Base-by-base conservation (phyloP, 1,140 invertebrate species). In the Formica exsecta region DNA sequence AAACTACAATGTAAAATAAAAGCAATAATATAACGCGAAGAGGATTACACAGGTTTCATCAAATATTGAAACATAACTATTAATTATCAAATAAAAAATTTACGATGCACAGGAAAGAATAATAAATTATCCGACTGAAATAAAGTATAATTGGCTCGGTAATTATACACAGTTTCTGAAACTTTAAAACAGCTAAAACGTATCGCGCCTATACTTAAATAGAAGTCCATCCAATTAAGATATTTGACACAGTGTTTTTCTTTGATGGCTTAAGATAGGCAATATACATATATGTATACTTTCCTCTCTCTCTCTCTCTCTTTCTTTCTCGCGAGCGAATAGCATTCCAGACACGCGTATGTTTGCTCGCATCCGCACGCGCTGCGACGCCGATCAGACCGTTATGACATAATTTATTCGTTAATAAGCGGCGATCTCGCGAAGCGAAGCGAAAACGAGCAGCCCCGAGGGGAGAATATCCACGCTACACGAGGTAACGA, bases 371-470 rank as follows among this genome's bases (percentile, higher is more conserved):
- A 61, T 66, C 41, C 19, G 61, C 68, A 38, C 29, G 57, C 48
- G 38, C 66, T 44, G 70, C 66, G 62, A 48, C 48, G 61, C 54
- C 36, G 65, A 89, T 85, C 86, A 44, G 59, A 87, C 87, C 87
- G 87, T 89, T 89, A 89, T 85, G 87, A 87, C 80, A 87, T 85
- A 87, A 88, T 87, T 83, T 87, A 88, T 83, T 83, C 85, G 59
- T 83, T 83, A 87, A 88, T 81, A 83, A 75, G 64, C 70, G n/a
- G 6, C 29, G 54, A 88, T 86, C 16, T 51, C 16, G 48, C 62
- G 57, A 51, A 16, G 51, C 65, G 22, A n/a, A 19, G 25, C 29
- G 44, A 29, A 25, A 75, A 44, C 22, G 25, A 41, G 29, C 48
- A 36, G 3, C 65, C 41, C 25, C 59, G 44, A 77, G 44, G 48